Percentiles rank a stretch among this genome's conserved stretches.
phyloP scores from a whole-genome alignment of 2,888 invertebrate genomes.

The Rhagium mordax region DNA sequence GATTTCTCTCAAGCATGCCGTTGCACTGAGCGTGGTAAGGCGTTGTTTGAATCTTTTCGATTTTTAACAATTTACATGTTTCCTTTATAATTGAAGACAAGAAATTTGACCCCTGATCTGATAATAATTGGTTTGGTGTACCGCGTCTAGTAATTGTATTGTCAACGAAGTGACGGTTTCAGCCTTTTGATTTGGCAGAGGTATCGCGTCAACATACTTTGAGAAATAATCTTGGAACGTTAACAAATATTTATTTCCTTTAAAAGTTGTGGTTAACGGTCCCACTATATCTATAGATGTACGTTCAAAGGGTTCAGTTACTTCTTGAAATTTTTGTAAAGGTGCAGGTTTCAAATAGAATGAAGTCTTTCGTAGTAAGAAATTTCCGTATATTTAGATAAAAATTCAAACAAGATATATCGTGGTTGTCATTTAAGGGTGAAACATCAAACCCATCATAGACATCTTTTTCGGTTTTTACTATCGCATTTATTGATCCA shows the following conservation, averaged over 20 bases:
- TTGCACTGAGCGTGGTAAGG: background rate
- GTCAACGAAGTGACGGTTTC: slow-evolving; percentile 39
- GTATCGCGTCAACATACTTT: too few relatives aligned
- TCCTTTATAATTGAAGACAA: background rate
- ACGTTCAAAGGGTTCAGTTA: slow-evolving; percentile 40
- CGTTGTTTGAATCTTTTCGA: background rate
- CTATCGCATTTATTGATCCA: background rate
- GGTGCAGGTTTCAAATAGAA: too few relatives aligned
- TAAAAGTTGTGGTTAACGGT: slow-evolving; percentile 28
- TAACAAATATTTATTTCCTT: slow-evolving; percentile 48
- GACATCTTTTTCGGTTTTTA: background rate
- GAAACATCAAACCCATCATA: background rate
- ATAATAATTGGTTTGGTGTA: background rate
- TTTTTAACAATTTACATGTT: background rate
- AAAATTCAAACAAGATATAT: background rate
- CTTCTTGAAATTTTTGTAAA: too few relatives aligned
- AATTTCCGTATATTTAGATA: background rate
- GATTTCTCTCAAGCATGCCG: background rate
- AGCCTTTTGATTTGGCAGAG: too few relatives aligned
- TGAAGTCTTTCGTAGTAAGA: background rate
- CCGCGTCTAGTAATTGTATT: slow-evolving; percentile 47
- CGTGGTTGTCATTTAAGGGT: background rate
- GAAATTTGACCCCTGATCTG: background rate
- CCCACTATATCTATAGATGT: background rate
- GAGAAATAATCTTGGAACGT: too few relatives aligned